Evolutionary conservation across 2,888 invertebrate genomes (phyloP).

Genomic region (Amphipoea oculea): DNA sequence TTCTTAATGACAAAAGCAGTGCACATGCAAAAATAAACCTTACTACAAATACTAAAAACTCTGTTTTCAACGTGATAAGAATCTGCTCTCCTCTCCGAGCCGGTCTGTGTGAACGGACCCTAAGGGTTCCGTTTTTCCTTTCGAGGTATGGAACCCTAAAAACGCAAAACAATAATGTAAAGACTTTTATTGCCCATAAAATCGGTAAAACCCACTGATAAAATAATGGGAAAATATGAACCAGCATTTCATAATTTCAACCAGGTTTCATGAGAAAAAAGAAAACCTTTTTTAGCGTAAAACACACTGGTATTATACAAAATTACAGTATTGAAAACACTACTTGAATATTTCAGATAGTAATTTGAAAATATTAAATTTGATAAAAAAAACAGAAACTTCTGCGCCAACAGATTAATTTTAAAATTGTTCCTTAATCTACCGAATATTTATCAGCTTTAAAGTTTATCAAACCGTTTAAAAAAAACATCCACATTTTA

Average conservation of each 20-base stretch:
- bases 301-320: background rate
- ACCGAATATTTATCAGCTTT: background rate
- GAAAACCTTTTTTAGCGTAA: background rate
- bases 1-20: no score
- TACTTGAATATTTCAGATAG: background rate
- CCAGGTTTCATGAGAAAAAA: background rate
- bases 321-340: background rate
- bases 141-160: no score
- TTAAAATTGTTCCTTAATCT: background rate
- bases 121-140: no score
- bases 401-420: background rate
- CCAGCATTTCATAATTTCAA: no score
- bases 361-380: background rate
- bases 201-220: slow-evolving; percentile 1
- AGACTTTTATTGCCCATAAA: background rate
- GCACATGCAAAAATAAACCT: no score
- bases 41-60: no score
- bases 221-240: background rate
- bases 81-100: no score
- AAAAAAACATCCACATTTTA: slow-evolving; percentile 2
- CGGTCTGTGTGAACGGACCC: no score
- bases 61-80: no score
- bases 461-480: background rate
- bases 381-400: background rate
- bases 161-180: slow-evolving; percentile 8